These are phyloP conservation scores for Chondrilla cf. caribensis DNA, from an alignment of 37 sponge, comb jelly and placozoan genomes.

Conservation along the genomic window DNA sequence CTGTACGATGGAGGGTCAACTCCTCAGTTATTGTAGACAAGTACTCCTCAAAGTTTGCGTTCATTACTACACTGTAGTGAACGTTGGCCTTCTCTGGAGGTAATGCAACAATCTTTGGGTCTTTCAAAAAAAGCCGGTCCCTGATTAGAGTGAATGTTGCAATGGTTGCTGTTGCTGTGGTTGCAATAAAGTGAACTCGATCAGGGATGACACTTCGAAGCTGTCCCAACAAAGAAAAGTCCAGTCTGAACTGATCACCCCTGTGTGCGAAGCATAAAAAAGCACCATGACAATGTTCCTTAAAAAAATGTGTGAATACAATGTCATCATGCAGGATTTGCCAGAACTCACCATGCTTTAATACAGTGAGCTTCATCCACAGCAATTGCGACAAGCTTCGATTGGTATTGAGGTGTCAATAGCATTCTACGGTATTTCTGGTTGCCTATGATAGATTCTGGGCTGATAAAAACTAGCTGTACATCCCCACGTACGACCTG, in stretches of 20 bases:
- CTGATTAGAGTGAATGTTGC: neutral
- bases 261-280: neutral
- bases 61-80: neutral
- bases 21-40: too few species aligned
- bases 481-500: neutral
- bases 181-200: neutral
- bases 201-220: slow-evolving; percentile 1
- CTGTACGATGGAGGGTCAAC: too few species aligned
- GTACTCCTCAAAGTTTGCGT: neutral
- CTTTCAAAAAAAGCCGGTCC: neutral
- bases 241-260: slow-evolving; percentile 17
- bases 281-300: neutral
- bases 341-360: neutral
- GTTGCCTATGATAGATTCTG: slow-evolving; percentile 8
- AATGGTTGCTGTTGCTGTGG: neutral
- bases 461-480: slow-evolving; percentile 6
- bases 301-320: too few species aligned
- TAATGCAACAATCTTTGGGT: neutral
- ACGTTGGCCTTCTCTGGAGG: neutral
- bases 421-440: neutral
- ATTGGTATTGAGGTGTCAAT: neutral
- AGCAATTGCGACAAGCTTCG: neutral
- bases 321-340: too few species aligned
- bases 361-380: slow-evolving; percentile 26
- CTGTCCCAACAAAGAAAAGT: slow-evolving; percentile 1